These are phyloP conservation scores for Vultur gryphus DNA, from an alignment of 2,797 vertebrate species.

Conservation along the genomic window DNA sequence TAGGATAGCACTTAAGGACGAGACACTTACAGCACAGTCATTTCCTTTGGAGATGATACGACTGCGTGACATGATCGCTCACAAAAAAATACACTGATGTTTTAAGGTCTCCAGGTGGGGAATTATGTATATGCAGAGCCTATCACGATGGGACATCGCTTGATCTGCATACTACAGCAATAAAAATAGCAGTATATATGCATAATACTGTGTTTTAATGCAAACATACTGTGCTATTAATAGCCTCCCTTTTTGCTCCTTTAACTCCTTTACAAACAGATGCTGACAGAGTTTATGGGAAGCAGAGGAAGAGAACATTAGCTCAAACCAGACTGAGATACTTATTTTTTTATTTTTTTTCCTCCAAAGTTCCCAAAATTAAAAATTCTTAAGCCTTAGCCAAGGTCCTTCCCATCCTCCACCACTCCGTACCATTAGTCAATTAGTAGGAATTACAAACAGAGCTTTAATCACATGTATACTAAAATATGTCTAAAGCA, in stretches of 20 bases:
- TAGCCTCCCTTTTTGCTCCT: background rate
- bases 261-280: background rate
- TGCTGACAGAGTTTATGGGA: background rate
- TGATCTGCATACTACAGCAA: background rate
- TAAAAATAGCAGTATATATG: background rate
- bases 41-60: background rate
- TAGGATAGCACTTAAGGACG: background rate
- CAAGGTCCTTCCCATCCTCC: background rate
- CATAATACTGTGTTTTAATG: background rate
- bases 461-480: background rate
- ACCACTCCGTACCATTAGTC: background rate
- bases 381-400: background rate
- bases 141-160: background rate
- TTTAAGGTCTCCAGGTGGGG: background rate
- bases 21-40: background rate
- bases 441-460: background rate
- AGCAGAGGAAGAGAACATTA: background rate
- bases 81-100: background rate
- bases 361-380: background rate
- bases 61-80: background rate
- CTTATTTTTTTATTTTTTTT: background rate
- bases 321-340: background rate
- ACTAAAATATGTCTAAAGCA: slow-evolving; percentile 1
- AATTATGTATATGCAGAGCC: background rate
- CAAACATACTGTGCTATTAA: background rate